These are phyloP conservation scores for Amblyjoppa fuscipennis DNA, from an alignment of 2,888 invertebrate genomes.

Conservation along the genomic window DNA sequence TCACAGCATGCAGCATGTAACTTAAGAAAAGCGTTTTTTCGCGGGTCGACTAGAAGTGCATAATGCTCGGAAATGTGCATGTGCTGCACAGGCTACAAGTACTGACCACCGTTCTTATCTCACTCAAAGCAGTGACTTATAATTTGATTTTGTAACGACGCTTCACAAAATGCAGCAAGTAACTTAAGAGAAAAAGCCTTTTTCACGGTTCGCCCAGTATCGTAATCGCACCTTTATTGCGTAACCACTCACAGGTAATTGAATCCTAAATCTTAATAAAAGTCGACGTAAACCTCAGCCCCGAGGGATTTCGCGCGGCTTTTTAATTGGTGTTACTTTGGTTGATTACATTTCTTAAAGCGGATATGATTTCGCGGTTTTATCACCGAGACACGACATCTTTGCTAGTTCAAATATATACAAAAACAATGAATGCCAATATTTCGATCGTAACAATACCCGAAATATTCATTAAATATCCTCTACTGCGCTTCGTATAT, in stretches of 20 bases:
- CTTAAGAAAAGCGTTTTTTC: background rate
- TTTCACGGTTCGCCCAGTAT: background rate
- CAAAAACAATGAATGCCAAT: conserved; percentile 37
- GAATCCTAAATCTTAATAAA: background rate
- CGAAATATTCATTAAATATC: conserved; percentile 37
- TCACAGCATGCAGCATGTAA: background rate
- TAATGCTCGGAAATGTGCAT: too few species aligned
- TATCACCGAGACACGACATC: background rate
- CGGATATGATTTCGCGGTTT: background rate
- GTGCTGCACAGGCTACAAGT: too few species aligned
- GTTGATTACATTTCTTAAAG: background rate
- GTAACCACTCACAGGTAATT: background rate
- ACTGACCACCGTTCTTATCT: too few species aligned
- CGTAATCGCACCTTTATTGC: conserved; percentile 9
- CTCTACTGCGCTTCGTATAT: conserved; percentile 50
- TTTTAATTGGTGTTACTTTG: conserved; percentile 5
- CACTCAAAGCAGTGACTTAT: too few species aligned
- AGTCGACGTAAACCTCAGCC: background rate
- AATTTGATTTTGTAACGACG: background rate
- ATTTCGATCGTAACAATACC: conserved; percentile 36
- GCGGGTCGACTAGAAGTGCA: background rate
- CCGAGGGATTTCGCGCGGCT: background rate
- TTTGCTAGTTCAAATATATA: conserved; percentile 37
- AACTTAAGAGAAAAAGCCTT: background rate
- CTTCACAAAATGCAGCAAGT: background rate